Conservation (phyloP, 2,113 vertebrate species). For the Mormyrus lacerda region DNA sequence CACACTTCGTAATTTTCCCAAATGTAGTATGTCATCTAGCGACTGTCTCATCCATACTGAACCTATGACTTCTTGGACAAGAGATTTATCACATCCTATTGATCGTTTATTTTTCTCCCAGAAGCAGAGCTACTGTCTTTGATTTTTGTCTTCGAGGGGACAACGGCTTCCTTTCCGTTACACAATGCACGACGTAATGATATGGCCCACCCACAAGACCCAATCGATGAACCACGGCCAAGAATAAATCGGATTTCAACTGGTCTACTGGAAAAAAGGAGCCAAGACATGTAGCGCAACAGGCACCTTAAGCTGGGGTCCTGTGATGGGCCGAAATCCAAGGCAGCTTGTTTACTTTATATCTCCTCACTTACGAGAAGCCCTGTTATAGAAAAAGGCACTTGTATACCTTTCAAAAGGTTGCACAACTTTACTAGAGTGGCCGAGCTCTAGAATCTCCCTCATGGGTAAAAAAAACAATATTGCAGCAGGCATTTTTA, state of each 20-base stretch:
- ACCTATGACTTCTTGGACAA: background rate
- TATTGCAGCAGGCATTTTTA: background rate
- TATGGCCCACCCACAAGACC: background rate
- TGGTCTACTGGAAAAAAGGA: background rate
- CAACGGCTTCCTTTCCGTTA: background rate
- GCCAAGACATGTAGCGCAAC: background rate
- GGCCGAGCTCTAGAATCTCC: background rate
- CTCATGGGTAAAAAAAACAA: constrained; percentile 5
- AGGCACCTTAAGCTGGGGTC: background rate
- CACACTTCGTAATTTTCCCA: background rate
- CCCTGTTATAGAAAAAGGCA: background rate
- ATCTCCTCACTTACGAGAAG: background rate
- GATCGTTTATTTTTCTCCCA: background rate
- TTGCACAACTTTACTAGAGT: background rate
- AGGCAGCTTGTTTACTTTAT: background rate
- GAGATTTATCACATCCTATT: background rate
- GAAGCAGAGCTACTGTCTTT: background rate
- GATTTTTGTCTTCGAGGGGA: background rate
- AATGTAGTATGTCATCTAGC: background rate
- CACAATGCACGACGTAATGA: background rate
- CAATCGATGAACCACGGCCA: background rate
- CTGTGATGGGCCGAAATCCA: background rate
- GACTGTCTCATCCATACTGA: background rate
- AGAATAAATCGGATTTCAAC: background rate
- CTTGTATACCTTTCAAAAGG: background rate